These are phyloP conservation scores for Phoebastria nigripes DNA, from an alignment of 2,797 vertebrate genomes.

Conservation along the genomic window DNA sequence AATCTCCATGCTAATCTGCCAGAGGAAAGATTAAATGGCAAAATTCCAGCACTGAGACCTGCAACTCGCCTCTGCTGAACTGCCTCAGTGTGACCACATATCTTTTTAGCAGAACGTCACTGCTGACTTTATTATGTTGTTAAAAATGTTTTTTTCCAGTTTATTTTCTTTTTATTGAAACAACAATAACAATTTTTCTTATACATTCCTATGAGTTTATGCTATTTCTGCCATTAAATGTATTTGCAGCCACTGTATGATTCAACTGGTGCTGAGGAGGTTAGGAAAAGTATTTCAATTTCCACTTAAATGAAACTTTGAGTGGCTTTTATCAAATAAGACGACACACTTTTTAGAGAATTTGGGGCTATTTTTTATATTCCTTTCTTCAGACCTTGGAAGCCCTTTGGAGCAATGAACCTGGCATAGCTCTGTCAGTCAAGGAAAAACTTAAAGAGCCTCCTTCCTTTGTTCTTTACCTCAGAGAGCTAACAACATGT, in stretches of 20 bases:
- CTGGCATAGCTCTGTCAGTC: not conserved
- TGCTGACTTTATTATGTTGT: not conserved
- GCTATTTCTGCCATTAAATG: not conserved
- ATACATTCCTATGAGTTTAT: not conserved
- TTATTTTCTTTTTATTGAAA: not conserved
- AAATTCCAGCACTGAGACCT: conserved; percentile 15
- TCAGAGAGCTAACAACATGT: not conserved
- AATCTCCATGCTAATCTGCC: not conserved
- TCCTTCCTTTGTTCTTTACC: not conserved
- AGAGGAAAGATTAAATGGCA: conserved; percentile 58
- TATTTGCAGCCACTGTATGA: not conserved
- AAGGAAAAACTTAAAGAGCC: not conserved
- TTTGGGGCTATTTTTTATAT: not conserved
- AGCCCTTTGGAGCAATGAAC: not conserved
- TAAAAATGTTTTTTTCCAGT: not conserved
- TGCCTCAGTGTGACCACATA: not conserved
- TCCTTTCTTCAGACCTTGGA: not conserved
- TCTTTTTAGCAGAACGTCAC: not conserved
- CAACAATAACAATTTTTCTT: not conserved
- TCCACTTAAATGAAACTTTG: not conserved
- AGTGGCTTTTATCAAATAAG: not conserved
- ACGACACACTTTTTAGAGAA: not conserved
- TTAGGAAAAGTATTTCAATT: not conserved
- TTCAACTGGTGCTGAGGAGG: not conserved
- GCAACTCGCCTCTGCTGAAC: not conserved